Base-by-base conservation (phyloP, 1,140 invertebrate species). In the Zaprionus ornatus region DNA sequence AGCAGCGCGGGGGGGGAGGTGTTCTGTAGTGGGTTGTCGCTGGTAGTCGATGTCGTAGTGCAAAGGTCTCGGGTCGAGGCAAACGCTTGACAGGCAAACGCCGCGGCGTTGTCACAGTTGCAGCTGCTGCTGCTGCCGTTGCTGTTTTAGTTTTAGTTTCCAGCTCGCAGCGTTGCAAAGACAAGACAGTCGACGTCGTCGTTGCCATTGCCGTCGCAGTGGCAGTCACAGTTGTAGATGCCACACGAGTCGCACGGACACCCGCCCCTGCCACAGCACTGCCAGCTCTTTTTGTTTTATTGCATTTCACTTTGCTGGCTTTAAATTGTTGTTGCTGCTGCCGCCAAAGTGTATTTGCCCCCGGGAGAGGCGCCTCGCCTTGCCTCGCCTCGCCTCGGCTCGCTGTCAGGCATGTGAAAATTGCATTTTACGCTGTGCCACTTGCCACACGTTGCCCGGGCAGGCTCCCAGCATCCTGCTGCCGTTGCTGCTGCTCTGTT, bases 271-370 rank as follows among this genome's bases (percentile, higher is more conserved):
- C 40, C 15, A 4, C 40, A 42, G 9, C 21, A 25, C 6, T 57
- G n/a, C 32, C 62, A 55, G 25, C 27, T 25, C 5, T 74, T 76
- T 84, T 80, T 88, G 83, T 87, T 87, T 87, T 87, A 87, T 87
- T 88, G 80, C 83, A 88, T 88, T 87, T 87, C 83, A 87, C 83
- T 87, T 83, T 88, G 77, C 72, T 82, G 80, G 82, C 82, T 85
- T 81, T 81, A 65, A 83, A 55, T 67, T 59, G 42, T 60, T 70
- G 27, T 19, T 29, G 29, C 3, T 32, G 29, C 25, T 32, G 29
- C 29, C 29, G 29, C 29, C 29, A 32, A 32, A 10, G 29, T 32
- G 29, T 32, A 32, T 32, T 42, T n/a, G 45, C 17, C 17, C 45
- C 45, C 9, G 45, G 17, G 45, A 17, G 45, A 19, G 45, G 45